Conservation (phyloP, 2,113 vertebrate genomes). For the Pelobates fuscus region DNA sequence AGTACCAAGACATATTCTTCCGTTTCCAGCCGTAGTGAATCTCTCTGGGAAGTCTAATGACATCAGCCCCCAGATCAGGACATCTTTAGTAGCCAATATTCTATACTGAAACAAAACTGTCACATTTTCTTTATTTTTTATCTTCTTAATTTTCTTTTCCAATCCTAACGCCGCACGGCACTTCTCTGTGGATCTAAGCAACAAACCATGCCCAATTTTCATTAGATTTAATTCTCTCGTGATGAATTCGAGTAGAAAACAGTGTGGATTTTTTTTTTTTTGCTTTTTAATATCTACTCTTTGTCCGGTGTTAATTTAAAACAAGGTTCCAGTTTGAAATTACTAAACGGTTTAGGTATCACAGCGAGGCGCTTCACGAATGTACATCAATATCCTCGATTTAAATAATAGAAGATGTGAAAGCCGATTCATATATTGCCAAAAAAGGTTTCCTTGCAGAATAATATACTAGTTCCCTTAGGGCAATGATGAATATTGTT, state of each 20-base stretch:
- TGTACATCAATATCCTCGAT: too few species aligned
- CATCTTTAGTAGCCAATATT: conserved; percentile 42
- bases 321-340: not conserved
- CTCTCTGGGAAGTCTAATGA: conserved; percentile 32
- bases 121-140: conserved; percentile 18
- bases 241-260: conserved; percentile 39
- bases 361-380: too few species aligned
- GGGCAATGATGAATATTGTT: too few species aligned
- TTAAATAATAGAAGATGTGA: too few species aligned
- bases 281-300: conserved; percentile 15
- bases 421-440: too few species aligned
- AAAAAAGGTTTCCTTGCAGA: too few species aligned
- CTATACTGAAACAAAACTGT: conserved; percentile 46
- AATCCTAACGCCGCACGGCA: conserved; percentile 27
- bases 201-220: conserved; percentile 46
- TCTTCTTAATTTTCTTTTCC: conserved; percentile 42
- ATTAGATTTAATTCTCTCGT: conserved; percentile 46
- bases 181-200: conserved; percentile 37
- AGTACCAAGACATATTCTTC: not conserved
- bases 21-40: conserved; percentile 9
- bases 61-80: conserved; percentile 21
- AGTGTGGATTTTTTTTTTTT: conserved; percentile 29
- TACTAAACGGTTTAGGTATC: too few species aligned
- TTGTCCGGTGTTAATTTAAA: conserved; percentile 3
- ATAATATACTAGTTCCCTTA: too few species aligned